These are phyloP conservation scores for Tenthredo mesomela DNA, from an alignment of 2,888 invertebrate species.

Conservation along the genomic window DNA sequence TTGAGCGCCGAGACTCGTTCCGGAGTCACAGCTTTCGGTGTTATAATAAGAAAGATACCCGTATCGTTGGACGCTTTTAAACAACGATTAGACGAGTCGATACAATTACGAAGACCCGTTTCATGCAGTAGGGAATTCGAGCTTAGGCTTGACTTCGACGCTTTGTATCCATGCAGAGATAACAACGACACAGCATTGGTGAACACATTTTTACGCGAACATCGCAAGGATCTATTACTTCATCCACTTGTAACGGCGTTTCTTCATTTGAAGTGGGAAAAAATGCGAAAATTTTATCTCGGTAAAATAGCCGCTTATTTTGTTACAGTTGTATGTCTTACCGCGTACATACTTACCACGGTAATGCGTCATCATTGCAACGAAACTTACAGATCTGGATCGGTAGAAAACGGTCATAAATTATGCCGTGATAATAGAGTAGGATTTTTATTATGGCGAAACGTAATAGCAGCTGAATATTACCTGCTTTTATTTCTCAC, in stretches of 20 bases:
- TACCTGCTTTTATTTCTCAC: conserved; percentile 72
- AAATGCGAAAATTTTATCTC: conserved; percentile 78
- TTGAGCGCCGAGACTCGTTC: conserved; percentile 77
- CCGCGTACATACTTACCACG: conserved; percentile 73
- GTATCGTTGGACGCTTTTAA: conserved; percentile 76
- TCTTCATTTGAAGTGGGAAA: conserved; percentile 78
- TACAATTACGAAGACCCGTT: conserved; percentile 71
- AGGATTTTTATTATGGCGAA: conserved; percentile 69
- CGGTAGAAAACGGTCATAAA: conserved; percentile 56
- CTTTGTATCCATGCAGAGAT: conserved; percentile 73
- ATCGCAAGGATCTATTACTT: conserved; percentile 77
- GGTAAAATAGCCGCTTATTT: conserved; percentile 72
- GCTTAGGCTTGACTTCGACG: conserved; percentile 74
- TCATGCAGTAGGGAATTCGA: conserved; percentile 74
- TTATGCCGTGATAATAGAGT: conserved; percentile 70
- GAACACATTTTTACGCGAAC: conserved; percentile 77
- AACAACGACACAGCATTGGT: conserved; percentile 77
- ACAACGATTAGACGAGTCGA: conserved; percentile 76
- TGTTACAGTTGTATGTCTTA: conserved; percentile 74
- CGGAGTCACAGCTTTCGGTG: conserved; percentile 76
- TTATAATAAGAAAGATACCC: conserved; percentile 78
- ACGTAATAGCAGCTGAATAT: conserved; percentile 73
- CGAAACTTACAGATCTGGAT: conserved; percentile 64
- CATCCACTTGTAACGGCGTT: conserved; percentile 79
- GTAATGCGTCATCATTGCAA: conserved; percentile 73